Percentiles rank a stretch among this genome's conserved stretches.
phyloP scores from a whole-genome alignment of 2,113 vertebrate genomes.

The Chauna torquata region DNA sequence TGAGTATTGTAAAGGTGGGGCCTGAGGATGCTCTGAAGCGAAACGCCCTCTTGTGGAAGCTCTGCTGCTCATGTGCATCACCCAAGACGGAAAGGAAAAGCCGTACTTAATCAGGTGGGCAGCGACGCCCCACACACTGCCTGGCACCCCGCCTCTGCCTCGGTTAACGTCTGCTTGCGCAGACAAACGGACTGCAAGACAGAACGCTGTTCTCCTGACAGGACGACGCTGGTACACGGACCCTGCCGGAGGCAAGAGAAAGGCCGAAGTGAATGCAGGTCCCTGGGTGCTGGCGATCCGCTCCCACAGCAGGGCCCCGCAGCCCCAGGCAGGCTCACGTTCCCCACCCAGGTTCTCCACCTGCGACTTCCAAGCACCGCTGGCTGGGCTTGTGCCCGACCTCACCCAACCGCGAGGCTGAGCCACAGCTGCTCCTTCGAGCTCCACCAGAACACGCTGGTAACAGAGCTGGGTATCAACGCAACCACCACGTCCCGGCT shows the following conservation, averaged over 20 bases:
- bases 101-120: not conserved
- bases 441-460: not conserved
- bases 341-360: not conserved
- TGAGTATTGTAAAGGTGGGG: not conserved
- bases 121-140: not conserved
- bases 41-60: not conserved
- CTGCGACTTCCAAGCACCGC: not conserved
- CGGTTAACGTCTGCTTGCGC: fast-evolving
- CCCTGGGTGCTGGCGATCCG: not conserved
- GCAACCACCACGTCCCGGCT: too few species aligned
- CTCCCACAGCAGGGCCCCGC: not conserved
- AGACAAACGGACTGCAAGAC: not conserved
- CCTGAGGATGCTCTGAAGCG: not conserved
- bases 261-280: not conserved
- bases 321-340: not conserved
- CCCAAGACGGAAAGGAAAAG: not conserved
- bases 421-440: not conserved
- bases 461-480: not conserved
- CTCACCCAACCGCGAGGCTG: not conserved
- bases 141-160: not conserved
- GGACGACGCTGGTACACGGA: not conserved
- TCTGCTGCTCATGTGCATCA: not conserved
- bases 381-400: not conserved
- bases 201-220: not conserved
- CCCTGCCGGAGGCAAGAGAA: not conserved